These are phyloP conservation scores for Charadrius vociferus DNA, from an alignment of 2,113 vertebrate species.

Conservation along the genomic window DNA sequence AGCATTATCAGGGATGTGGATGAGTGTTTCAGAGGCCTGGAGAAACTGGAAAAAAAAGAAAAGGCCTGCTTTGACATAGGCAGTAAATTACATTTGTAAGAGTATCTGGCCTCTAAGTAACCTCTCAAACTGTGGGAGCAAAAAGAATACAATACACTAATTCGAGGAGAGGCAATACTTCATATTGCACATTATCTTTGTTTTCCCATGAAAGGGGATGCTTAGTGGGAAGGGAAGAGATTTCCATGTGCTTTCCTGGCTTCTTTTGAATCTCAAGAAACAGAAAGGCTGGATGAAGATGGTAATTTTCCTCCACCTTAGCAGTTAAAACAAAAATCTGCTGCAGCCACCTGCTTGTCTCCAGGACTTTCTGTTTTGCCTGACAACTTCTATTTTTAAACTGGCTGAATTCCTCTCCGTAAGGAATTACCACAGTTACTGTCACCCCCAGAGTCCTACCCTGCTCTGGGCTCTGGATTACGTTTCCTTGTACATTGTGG, in stretches of 20 bases:
- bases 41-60: background rate
- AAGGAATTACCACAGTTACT: background rate
- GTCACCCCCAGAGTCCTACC: background rate
- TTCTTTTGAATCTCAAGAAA: background rate
- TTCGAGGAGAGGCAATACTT: background rate
- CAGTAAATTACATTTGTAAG: background rate
- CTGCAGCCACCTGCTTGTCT: slow-evolving; percentile 19
- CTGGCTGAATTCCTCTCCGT: background rate
- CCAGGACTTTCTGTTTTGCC: slow-evolving; percentile 5
- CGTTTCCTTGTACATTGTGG: rapidly evolving
- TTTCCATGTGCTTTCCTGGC: background rate
- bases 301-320: background rate
- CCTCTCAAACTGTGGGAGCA: background rate
- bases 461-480: background rate
- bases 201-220: background rate
- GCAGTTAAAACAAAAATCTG: background rate
- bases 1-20: background rate
- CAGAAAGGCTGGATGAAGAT: background rate
- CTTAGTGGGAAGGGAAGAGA: background rate
- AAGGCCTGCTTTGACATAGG: background rate
- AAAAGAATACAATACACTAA: background rate
- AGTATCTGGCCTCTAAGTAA: background rate
- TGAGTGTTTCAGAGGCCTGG: background rate
- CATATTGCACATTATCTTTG: background rate
- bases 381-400: slow-evolving; percentile 58